Evolutionary conservation across 2,113 vertebrate genomes (phyloP).

Genomic region (Rhea pennata): DNA sequence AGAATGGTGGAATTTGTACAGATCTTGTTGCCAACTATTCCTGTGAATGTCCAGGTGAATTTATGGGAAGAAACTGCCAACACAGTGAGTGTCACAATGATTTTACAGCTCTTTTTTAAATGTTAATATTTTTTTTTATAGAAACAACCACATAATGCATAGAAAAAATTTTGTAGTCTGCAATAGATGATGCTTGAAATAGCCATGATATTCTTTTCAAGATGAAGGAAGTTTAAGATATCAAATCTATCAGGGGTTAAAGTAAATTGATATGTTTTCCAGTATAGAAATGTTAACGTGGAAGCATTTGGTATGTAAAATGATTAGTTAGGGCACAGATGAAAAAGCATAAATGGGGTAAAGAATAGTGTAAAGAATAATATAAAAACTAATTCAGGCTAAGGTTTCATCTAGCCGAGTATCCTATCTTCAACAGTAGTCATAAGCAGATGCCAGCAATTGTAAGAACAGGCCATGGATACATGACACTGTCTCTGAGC

Average conservation of each 20-base stretch:
- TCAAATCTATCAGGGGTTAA: not conserved
- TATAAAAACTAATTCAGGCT: accelerated
- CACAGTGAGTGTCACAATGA: slow-evolving; percentile 86
- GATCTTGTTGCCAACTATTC: slow-evolving; percentile 97
- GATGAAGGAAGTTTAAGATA: not conserved
- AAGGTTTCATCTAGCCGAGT: accelerated
- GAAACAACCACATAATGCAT: not conserved
- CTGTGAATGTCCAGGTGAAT: slow-evolving; percentile 97
- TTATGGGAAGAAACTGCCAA: slow-evolving; percentile 98
- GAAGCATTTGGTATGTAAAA: not conserved
- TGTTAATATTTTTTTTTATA: not conserved
- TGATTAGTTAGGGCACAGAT: not conserved
- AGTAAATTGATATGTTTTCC: not conserved
- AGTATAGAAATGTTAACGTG: too few species aligned
- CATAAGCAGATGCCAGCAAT: not conserved
- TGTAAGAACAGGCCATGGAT: not conserved
- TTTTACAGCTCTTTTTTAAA: not conserved
- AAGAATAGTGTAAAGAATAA: not conserved
- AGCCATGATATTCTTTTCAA: not conserved
- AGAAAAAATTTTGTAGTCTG: not conserved
- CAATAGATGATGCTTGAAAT: not conserved
- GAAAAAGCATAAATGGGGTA: not conserved
- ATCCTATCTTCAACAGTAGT: not conserved
- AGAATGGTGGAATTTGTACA: slow-evolving; percentile 95
- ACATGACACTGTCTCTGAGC: not conserved